Evolutionary conservation across 2,888 invertebrate species (phyloP).

Genomic region (Synergus laeviventris): DNA sequence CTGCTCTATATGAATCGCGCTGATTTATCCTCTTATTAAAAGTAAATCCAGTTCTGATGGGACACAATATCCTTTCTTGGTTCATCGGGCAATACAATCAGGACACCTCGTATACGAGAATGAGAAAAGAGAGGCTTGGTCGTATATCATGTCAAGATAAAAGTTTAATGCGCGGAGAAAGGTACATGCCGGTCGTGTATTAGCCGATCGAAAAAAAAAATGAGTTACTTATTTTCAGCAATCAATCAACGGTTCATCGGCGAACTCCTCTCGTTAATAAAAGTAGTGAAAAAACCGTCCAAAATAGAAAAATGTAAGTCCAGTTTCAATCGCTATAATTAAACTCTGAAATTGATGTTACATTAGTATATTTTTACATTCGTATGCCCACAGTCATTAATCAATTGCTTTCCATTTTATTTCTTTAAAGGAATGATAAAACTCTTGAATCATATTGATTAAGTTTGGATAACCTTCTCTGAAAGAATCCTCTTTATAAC

Average conservation of each 20-base stretch:
- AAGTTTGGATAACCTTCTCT: too few relatives aligned
- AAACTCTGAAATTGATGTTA: background rate
- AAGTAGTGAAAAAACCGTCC: background rate
- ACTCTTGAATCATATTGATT: too few relatives aligned
- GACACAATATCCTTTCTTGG: constrained; percentile 8
- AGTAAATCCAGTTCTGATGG: background rate
- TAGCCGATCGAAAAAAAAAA: constrained; percentile 1
- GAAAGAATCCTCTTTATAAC: too few relatives aligned
- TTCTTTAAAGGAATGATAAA: background rate
- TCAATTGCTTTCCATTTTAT: background rate
- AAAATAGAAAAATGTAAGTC: background rate
- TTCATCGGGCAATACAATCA: constrained; percentile 10
- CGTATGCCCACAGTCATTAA: background rate
- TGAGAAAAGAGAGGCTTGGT: constrained; percentile 13
- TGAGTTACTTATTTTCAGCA: constrained; percentile 7
- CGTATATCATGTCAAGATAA: constrained; percentile 13
- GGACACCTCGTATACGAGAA: background rate
- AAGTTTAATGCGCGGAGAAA: constrained; percentile 24
- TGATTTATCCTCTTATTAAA: background rate
- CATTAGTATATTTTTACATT: background rate
- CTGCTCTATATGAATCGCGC: too few relatives aligned
- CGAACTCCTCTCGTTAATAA: background rate
- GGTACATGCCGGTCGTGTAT: constrained; percentile 9
- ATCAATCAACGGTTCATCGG: constrained; percentile 1
- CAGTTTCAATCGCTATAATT: background rate